Conservation (phyloP, 2,888 invertebrate species). For the Entomobrya proxima region DNA sequence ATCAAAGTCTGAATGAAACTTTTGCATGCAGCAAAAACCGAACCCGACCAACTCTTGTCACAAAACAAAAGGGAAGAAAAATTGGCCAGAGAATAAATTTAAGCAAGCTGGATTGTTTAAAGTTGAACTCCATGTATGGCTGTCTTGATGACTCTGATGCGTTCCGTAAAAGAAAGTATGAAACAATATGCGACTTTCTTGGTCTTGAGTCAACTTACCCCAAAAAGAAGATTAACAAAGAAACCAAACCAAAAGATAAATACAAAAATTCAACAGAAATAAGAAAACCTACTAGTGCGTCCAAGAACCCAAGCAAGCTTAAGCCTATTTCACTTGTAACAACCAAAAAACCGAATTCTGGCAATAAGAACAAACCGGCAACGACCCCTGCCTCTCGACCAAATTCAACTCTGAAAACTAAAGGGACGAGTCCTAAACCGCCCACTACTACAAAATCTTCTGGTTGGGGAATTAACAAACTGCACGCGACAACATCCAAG, state of each 20-base stretch:
- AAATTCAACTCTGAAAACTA: background rate
- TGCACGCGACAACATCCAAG: background rate
- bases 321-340: background rate
- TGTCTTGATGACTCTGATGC: constrained; percentile 80
- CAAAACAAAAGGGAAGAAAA: constrained; percentile 78
- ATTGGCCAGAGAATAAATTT: constrained; percentile 83
- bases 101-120: constrained; percentile 83
- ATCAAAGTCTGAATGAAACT: background rate
- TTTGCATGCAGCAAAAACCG: constrained; percentile 76
- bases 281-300: background rate
- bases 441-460: background rate
- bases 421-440: too few relatives aligned
- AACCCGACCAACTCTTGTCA: constrained; percentile 82
- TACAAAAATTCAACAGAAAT: constrained; percentile 7
- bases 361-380: too few relatives aligned
- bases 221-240: constrained; percentile 25
- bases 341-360: background rate
- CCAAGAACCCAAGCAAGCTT: background rate
- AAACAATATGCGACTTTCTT: constrained; percentile 80
- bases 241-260: constrained; percentile 22
- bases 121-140: constrained; percentile 83
- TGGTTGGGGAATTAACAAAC: constrained; percentile 7
- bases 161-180: constrained; percentile 79
- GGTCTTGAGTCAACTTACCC: constrained; percentile 77
- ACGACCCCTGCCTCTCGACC: background rate